Evolutionary conservation across 2,888 invertebrate genomes (phyloP).

Genomic region (Lasioglossum marginatum): DNA sequence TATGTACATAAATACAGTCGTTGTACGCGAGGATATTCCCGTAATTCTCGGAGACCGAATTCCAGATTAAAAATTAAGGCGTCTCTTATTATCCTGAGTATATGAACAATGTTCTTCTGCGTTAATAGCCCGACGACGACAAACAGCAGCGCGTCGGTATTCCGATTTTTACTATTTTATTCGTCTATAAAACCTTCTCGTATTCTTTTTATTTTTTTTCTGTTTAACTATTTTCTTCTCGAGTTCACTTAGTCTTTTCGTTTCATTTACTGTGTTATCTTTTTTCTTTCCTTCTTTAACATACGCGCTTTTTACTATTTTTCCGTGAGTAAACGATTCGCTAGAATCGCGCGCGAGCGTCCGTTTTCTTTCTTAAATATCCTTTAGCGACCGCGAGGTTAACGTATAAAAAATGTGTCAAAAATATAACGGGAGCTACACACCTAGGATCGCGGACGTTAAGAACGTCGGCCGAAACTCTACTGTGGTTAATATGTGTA

Average conservation of each 20-base stretch:
- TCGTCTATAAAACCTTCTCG: conserved; percentile 27
- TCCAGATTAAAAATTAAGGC: conserved; percentile 63
- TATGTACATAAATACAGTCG: conserved; percentile 39
- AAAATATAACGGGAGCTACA: conserved; percentile 58
- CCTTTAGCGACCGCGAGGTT: conserved; percentile 34
- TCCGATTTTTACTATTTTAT: conserved; percentile 7
- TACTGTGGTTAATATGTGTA: conserved; percentile 41
- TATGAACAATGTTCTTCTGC: conserved; percentile 49
- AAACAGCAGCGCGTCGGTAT: conserved; percentile 6
- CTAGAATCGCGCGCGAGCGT: not conserved
- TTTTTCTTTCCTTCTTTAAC: not conserved
- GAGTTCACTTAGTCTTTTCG: conserved; percentile 32
- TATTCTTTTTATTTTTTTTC: not conserved
- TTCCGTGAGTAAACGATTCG: conserved; percentile 14
- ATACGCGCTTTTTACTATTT: not conserved
- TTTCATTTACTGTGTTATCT: conserved; percentile 31
- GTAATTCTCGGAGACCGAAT: conserved; percentile 44
- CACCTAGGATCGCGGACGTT: conserved; percentile 46
- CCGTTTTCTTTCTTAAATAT: not conserved
- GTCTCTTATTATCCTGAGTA: conserved; percentile 67
- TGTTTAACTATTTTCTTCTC: not conserved
- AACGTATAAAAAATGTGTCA: conserved; percentile 62
- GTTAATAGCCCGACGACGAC: conserved; percentile 10
- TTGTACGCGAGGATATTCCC: conserved; percentile 38
- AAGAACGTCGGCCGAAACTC: conserved; percentile 42